phyloP scores from a whole-genome alignment of 1,140 invertebrate genomes.

The Scaptomyza pallida region DNA sequence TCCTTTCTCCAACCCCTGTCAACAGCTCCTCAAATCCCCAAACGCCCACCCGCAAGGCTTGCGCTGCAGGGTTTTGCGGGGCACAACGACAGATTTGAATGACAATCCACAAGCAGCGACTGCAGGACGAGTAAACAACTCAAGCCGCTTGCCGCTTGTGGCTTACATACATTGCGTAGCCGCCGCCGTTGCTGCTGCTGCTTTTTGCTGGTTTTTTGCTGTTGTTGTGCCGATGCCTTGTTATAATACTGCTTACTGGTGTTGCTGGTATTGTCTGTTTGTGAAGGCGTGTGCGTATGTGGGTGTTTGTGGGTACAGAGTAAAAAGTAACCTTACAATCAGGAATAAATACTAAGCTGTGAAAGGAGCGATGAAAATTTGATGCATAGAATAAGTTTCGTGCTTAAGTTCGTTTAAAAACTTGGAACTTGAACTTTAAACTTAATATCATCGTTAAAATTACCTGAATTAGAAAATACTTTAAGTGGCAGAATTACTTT shows the following conservation, averaged over 20 bases:
- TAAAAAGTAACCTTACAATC: not conserved
- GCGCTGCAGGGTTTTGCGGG: slow-evolving; percentile 18
- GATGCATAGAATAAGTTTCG: not conserved
- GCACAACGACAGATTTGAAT: slow-evolving; percentile 68
- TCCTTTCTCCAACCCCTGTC: not conserved
- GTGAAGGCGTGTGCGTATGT: slow-evolving; percentile 7
- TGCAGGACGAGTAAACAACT: slow-evolving; percentile 24
- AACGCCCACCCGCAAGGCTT: slow-evolving; percentile 15
- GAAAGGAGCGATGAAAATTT: not conserved
- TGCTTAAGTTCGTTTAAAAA: no score
- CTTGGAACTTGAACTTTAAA: no score
- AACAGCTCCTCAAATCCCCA: slow-evolving; percentile 3
- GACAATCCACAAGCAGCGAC: slow-evolving; percentile 63
- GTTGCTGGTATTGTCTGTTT: not conserved
- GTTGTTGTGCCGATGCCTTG: not conserved
- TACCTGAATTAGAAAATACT: no score
- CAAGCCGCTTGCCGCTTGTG: slow-evolving; percentile 24
- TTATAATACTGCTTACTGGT: not conserved
- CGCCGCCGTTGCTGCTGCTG: slow-evolving; percentile 20
- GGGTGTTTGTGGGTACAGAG: not conserved
- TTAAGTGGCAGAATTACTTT: not conserved
- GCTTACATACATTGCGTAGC: slow-evolving; percentile 4
- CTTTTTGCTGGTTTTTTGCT: slow-evolving; percentile 2
- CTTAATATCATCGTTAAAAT: no score
- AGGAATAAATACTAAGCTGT: not conserved